A percentile compares a stretch with the other conserved stretches of the same genome.
phyloP scores from a whole-genome alignment of 2,113 vertebrate genomes.

The Eurystomus gularis region DNA sequence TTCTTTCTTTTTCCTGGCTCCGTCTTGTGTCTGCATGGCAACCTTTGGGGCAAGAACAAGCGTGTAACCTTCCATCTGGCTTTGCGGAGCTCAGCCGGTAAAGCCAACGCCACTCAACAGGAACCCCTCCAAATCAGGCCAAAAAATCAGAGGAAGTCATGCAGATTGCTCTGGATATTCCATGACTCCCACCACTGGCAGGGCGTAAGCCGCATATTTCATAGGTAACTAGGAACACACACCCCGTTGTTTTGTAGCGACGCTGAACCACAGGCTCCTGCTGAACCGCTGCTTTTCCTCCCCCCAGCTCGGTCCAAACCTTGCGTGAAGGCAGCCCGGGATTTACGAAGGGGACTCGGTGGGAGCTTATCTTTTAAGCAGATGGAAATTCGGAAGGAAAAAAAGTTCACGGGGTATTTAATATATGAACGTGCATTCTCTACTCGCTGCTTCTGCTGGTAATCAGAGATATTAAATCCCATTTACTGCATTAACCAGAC shows the following conservation, averaged over 20 bases:
- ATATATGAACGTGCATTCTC: neutral
- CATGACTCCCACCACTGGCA: constrained; percentile 26
- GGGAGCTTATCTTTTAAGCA: neutral
- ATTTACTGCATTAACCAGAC: neutral
- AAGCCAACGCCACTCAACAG: neutral
- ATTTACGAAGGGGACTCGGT: neutral
- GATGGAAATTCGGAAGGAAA: neutral
- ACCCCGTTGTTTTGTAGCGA: constrained; percentile 53
- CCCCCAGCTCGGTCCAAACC: neutral
- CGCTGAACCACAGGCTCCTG: neutral
- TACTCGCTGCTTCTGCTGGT: neutral
- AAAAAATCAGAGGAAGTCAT: constrained; percentile 41
- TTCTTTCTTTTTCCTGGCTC: neutral
- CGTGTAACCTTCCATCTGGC: neutral
- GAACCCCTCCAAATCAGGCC: neutral
- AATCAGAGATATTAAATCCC: neutral
- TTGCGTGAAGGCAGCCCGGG: neutral
- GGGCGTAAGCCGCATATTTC: constrained; percentile 10
- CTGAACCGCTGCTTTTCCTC: neutral
- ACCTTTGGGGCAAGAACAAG: neutral
- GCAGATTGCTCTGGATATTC: constrained; percentile 16
- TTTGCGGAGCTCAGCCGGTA: neutral
- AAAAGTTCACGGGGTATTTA: neutral
- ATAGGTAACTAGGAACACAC: constrained; percentile 59
- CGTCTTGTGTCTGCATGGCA: neutral